Base-by-base conservation (phyloP, 2,888 invertebrate genomes). In the Eustalomyia histrio region DNA sequence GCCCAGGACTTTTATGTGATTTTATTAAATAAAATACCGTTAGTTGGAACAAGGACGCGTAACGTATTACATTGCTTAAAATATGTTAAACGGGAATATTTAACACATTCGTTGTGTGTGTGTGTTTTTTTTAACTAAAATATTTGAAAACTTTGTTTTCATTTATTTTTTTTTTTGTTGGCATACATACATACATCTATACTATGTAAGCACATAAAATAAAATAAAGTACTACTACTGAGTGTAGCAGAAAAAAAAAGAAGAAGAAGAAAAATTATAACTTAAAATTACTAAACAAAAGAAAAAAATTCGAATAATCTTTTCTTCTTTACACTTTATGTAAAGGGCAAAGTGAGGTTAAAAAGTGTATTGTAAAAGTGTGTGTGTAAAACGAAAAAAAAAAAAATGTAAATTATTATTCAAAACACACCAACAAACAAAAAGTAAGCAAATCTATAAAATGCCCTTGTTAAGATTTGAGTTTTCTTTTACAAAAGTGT, bases 1-100 rank as follows among this genome's bases (percentile, higher is more conserved):
- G 86, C 88, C 89, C 89, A 89, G 89, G 89, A 89, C 87, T 86
- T 87, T 85, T 84, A 82, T 85, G 76, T 73, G 68, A 75, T 80
- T 82, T 83, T 74, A 82, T 83, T 78, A 76, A 79, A 80, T 78
- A 50, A 79, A 83, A 84, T 86, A 84, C 84, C 87, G 85, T 88
- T 86, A 90, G 89, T 90, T 88, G 86, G 84, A 90, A 89, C 87
- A 89, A 90, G 90, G 89, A 89, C 89, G 89, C 88, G 87, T 86
- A 86, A 85, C 87, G 88, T 86, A 81, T 78, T 74, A 61, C 81
- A 78, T 71, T 74, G 74, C 69, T 57, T 43, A 24, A 55, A 68
- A 67, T 86, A 85, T 87, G 85, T 87, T 85, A 84, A 83, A 82
- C 83, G 83, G 84, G 85, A 83, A 82, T 84, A 83, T 76, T 33